These are phyloP conservation scores for Orientallactaga bullata DNA, from an alignment of 2,113 vertebrate genomes.

Conservation along the genomic window DNA sequence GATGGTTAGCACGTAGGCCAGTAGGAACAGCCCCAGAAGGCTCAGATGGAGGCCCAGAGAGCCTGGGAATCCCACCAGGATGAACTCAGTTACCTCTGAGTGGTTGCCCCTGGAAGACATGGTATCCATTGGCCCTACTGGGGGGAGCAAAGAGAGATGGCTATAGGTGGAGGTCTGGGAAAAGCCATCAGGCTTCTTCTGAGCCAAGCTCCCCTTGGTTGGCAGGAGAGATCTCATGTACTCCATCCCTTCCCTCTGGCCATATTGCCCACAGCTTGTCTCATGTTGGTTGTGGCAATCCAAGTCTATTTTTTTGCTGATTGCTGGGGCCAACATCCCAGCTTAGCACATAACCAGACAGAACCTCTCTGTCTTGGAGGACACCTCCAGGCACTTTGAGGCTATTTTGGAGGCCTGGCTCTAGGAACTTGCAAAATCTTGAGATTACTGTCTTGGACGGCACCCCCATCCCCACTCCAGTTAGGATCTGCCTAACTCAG, in stretches of 20 bases:
- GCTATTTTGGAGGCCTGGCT: too few species aligned
- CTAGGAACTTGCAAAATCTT: not conserved
- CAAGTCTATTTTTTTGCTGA: not conserved
- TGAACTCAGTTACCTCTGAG: constrained; percentile 71
- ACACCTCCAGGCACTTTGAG: rapidly evolving
- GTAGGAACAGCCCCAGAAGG: constrained; percentile 65
- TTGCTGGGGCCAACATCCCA: rapidly evolving
- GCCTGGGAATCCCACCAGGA: constrained; percentile 74
- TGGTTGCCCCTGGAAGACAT: constrained; percentile 3
- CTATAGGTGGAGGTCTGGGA: not conserved
- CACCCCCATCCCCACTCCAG: not conserved
- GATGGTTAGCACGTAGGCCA: constrained; percentile 69
- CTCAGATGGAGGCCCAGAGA: not conserved
- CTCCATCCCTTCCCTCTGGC: not conserved
- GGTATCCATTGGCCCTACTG: not conserved
- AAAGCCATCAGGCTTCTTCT: not conserved
- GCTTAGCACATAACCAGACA: not conserved
- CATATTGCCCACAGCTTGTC: not conserved
- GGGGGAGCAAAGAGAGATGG: not conserved
- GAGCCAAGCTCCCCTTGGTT: not conserved
- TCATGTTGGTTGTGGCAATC: not conserved
- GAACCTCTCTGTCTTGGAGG: not conserved
- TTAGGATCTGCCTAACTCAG: not conserved
- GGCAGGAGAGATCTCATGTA: not conserved
- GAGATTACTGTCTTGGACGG: too few species aligned